A percentile compares a stretch with the other conserved stretches of the same genome.
Evolutionary conservation across 2,888 invertebrate genomes (phyloP).

Genomic region (Chydorus sphaericus): DNA sequence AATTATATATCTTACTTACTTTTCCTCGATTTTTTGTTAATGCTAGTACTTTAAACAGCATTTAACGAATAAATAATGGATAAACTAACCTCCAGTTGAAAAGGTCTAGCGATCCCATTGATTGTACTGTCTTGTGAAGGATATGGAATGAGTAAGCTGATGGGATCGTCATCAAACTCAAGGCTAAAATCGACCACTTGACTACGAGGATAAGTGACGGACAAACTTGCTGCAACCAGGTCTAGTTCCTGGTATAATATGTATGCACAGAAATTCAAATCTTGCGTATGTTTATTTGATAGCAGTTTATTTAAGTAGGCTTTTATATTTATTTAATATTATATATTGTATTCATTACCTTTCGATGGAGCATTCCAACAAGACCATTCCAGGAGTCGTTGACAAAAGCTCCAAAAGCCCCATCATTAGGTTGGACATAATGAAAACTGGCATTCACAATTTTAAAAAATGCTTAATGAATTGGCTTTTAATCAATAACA

Average conservation of each 20-base stretch:
- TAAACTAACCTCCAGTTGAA: neutral
- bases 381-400: neutral
- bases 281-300: too few species aligned
- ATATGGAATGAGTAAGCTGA: neutral
- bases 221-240: neutral
- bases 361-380: neutral
- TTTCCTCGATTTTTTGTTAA: neutral
- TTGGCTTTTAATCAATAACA: too few species aligned
- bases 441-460: too few species aligned
- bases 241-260: neutral
- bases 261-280: neutral
- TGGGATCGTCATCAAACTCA: neutral
- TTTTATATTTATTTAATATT: too few species aligned
- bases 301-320: too few species aligned
- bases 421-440: too few species aligned
- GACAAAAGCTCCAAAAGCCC: too few species aligned
- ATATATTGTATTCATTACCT: too few species aligned
- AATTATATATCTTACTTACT: neutral
- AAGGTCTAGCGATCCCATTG: neutral
- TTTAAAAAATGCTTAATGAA: too few species aligned
- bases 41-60: neutral
- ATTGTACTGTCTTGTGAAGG: neutral
- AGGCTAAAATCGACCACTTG: neutral
- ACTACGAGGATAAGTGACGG: neutral
- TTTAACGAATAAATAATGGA: neutral